These are phyloP conservation scores for Galerucella pusilla DNA, from an alignment of 2,888 invertebrate species.

Conservation along the genomic window DNA sequence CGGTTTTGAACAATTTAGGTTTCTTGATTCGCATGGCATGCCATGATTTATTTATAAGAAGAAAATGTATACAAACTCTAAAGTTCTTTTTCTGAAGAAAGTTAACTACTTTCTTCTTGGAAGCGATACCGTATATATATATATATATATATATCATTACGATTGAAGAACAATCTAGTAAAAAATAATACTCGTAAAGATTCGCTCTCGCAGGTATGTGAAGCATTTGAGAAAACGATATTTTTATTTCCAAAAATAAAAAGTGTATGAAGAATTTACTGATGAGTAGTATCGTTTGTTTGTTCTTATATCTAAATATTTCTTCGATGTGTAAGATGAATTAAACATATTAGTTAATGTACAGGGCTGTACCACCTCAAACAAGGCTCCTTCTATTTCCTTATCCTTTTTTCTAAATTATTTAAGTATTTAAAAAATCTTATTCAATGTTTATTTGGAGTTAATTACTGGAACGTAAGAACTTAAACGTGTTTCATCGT, in stretches of 20 bases:
- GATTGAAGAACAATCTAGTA: conserved; percentile 20
- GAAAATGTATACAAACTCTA: conserved; percentile 26
- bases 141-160: conserved; percentile 24
- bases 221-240: conserved; percentile 12
- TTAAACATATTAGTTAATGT: background rate
- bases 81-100: conserved; percentile 27
- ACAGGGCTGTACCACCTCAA: background rate
- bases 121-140: conserved; percentile 25
- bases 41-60: conserved; percentile 29
- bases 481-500: background rate
- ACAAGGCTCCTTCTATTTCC: background rate
- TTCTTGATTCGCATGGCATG: conserved; percentile 20
- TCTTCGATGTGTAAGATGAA: background rate
- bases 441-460: background rate
- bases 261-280: background rate
- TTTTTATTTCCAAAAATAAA: conserved; percentile 1
- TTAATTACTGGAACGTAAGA: conserved; percentile 2
- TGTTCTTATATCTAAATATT: background rate
- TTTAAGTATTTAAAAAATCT: background rate
- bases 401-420: too few relatives aligned
- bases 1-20: conserved; percentile 23
- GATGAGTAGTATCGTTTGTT: background rate
- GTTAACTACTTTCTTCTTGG: conserved; percentile 33
- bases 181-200: conserved; percentile 28
- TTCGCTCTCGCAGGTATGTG: conserved; percentile 5